A percentile compares a stretch with the other conserved stretches of the same genome.
Conservation (phyloP, 2,797 vertebrate genomes). For the Odontamblyopus rebecca region DNA sequence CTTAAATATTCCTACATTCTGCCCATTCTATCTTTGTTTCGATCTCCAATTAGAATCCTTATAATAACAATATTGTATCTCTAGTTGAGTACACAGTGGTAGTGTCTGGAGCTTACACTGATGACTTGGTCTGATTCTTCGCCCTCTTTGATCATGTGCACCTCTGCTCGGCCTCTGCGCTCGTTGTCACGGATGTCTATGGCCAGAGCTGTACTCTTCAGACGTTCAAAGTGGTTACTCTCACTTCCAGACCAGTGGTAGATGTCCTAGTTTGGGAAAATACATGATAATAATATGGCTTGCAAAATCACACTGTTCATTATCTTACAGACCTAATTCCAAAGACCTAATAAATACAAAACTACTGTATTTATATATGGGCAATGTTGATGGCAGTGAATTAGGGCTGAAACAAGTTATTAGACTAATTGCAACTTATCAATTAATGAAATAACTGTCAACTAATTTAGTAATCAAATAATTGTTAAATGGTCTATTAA, state of each 20-base stretch:
- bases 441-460: too few species aligned
- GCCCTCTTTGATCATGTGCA: constrained; percentile 64
- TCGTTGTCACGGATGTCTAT: constrained; percentile 75
- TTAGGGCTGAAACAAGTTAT: too few species aligned
- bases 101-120: constrained; percentile 33
- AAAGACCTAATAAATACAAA: too few species aligned
- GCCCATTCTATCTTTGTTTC: too few species aligned
- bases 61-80: neutral
- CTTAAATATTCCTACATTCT: too few species aligned
- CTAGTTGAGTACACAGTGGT: neutral
- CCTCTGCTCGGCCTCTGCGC: constrained; percentile 53
- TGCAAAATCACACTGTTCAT: neutral
- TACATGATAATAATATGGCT: neutral
- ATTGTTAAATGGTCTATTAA: too few species aligned
- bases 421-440: too few species aligned
- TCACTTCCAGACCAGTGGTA: constrained; percentile 75
- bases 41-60: neutral
- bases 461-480: too few species aligned
- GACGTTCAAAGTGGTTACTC: constrained; percentile 67
- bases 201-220: constrained; percentile 72
- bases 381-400: too few species aligned
- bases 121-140: constrained; percentile 63
- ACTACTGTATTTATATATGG: too few species aligned
- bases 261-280: constrained; percentile 57
- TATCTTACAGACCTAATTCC: too few species aligned